Percentiles rank a stretch among this genome's conserved stretches.
Evolutionary conservation across 2,113 vertebrate species (phyloP).

Genomic region (Dipodomys spectabilis): DNA sequence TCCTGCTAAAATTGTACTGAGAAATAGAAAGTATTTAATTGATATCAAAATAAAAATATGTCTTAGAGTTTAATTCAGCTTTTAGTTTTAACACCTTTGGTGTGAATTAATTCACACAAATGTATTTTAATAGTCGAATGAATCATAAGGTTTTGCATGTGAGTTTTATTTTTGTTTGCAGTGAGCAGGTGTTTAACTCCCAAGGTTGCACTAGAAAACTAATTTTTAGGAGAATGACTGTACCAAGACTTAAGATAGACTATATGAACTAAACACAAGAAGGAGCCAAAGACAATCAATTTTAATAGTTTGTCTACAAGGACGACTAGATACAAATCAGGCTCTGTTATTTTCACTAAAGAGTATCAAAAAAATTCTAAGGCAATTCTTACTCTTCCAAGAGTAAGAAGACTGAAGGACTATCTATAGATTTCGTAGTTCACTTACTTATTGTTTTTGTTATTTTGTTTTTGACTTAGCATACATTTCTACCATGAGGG

Average conservation of each 20-base stretch:
- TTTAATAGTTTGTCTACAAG: background rate
- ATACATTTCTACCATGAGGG: no score
- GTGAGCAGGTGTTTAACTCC: background rate
- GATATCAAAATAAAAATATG: background rate
- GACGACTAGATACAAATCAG: background rate
- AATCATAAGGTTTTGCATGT: background rate
- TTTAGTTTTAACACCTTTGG: background rate
- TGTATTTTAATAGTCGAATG: background rate
- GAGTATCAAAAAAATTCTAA: background rate
- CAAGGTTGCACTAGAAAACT: background rate
- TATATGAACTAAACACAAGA: background rate
- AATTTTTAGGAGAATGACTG: background rate
- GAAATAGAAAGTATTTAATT: background rate
- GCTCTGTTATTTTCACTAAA: background rate
- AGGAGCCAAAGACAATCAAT: background rate
- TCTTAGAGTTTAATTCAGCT: background rate
- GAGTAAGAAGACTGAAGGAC: background rate
- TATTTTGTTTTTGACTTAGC: no score
- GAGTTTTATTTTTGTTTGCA: constrained; percentile 18
- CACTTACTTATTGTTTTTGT: background rate
- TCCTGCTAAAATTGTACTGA: no score
- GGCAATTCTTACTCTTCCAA: background rate
- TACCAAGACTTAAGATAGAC: background rate
- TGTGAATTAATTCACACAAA: background rate
- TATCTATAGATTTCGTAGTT: background rate